Evolutionary conservation across 30 jellyfish, hydroid and myxozoan genomes (phyloP).

Genomic region (Catostylus mosaicus): DNA sequence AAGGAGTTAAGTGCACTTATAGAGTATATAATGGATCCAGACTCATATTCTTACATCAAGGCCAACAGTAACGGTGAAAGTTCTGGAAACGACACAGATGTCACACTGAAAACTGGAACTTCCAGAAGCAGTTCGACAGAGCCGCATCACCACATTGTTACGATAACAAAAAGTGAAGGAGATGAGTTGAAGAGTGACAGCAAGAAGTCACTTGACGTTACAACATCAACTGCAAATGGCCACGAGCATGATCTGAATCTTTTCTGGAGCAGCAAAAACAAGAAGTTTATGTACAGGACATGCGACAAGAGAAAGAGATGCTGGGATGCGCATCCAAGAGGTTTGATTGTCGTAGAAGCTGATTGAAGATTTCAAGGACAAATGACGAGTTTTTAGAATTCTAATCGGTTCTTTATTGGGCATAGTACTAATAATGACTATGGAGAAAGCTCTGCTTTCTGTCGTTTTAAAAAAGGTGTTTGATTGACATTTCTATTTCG

Average conservation of each 20-base stretch:
- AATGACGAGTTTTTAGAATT: no score
- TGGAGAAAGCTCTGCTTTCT: no score
- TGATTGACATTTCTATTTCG: no score
- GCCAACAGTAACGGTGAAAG: constrained; percentile 15
- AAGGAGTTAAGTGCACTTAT: constrained; percentile 76
- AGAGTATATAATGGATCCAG: constrained; percentile 54
- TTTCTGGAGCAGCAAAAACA: constrained; percentile 33
- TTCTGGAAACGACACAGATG: constrained; percentile 7
- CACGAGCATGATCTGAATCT: constrained; percentile 64
- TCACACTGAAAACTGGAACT: constrained; percentile 40
- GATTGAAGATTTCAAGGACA: not conserved
- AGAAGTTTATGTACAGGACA: constrained; percentile 20
- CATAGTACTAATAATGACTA: no score
- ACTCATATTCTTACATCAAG: constrained; percentile 41
- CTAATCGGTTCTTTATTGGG: no score
- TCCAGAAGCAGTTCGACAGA: constrained; percentile 32
- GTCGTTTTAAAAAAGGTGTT: no score
- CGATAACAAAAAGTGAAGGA: constrained; percentile 37
- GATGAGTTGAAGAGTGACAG: constrained; percentile 17
- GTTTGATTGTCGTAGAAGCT: not conserved
- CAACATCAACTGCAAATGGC: constrained; percentile 74
- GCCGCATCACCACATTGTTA: constrained; percentile 55
- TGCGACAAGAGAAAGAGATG: constrained; percentile 61
- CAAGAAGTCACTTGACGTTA: not conserved
- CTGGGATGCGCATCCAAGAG: constrained; percentile 57